A percentile compares a stretch with the other conserved stretches of the same genome.
These are phyloP conservation scores for Psittacula derbiana DNA, from an alignment of 2,797 vertebrate genomes.

Conservation along the genomic window DNA sequence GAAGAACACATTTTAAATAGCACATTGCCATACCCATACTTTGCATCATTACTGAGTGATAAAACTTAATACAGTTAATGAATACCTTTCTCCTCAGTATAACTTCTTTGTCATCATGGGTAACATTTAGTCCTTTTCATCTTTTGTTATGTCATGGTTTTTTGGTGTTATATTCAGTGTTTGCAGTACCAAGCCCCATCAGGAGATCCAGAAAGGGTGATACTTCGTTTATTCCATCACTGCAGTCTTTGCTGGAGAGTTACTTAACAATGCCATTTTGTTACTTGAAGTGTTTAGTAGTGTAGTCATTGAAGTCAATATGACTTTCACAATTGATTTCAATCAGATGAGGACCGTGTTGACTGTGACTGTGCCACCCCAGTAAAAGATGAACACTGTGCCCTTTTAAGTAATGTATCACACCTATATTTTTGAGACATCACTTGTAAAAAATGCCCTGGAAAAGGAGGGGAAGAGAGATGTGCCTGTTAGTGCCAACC, in stretches of 20 bases:
- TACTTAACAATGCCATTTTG: not conserved
- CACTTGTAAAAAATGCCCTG: not conserved
- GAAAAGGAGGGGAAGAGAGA: not conserved
- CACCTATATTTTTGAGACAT: not conserved
- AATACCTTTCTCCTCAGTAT: not conserved
- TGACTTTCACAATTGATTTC: not conserved
- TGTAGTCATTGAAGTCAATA: not conserved
- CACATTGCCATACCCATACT: not conserved
- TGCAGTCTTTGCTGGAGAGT: not conserved
- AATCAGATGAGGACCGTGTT: not conserved
- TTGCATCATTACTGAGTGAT: slow-evolving; percentile 31
- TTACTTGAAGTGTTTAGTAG: not conserved
- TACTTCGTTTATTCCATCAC: not conserved
- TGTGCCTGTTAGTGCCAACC: not conserved
- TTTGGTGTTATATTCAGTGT: not conserved
- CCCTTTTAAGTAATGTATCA: not conserved
- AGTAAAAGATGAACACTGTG: not conserved
- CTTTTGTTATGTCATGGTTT: not conserved
- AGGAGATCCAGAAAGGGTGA: not conserved
- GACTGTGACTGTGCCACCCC: not conserved
- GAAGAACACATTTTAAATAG: not conserved
- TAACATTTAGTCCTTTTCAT: not conserved
- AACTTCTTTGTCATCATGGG: not conserved
- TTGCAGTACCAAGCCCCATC: not conserved
- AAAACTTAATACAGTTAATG: slow-evolving; percentile 41